These are phyloP conservation scores for Cirrhinus mrigala DNA, from an alignment of 2,797 vertebrate species.

Conservation along the genomic window DNA sequence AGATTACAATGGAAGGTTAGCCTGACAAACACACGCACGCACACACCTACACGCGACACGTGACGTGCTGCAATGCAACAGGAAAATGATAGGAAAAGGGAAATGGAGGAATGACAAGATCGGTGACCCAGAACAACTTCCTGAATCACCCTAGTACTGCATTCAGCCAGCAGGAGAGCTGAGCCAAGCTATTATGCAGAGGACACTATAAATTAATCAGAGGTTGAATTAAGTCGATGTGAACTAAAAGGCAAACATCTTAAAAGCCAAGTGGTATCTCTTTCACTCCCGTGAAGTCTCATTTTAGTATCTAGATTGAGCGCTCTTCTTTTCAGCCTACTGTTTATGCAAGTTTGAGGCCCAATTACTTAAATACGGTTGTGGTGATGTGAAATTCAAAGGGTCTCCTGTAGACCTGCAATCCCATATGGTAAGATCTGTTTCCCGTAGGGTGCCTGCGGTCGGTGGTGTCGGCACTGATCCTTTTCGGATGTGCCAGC, in stretches of 20 bases:
- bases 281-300: constrained; percentile 13
- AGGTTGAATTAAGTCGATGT: constrained; percentile 38
- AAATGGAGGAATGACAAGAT: constrained; percentile 19
- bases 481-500: constrained; percentile 39
- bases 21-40: not conserved
- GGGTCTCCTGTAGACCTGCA: constrained; percentile 4
- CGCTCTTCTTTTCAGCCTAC: not conserved
- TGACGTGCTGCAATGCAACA: not conserved
- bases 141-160: constrained; percentile 33
- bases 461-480: constrained; percentile 25
- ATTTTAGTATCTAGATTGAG: constrained; percentile 11
- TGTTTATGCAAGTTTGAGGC: not conserved
- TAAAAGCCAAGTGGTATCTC: constrained; percentile 32
- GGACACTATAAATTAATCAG: constrained; percentile 48
- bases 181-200: constrained; percentile 39
- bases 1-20: constrained; percentile 38
- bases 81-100: constrained; percentile 9
- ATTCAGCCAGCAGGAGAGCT: constrained; percentile 33
- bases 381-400: not conserved
- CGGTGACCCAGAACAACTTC: constrained; percentile 44
- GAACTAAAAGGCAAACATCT: constrained; percentile 35
- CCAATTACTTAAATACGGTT: constrained; percentile 33
- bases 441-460: constrained; percentile 11
- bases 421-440: constrained; percentile 45
- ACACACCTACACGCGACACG: not conserved